phyloP scores from a whole-genome alignment of 2,888 invertebrate species.

The Aethes cnicana region DNA sequence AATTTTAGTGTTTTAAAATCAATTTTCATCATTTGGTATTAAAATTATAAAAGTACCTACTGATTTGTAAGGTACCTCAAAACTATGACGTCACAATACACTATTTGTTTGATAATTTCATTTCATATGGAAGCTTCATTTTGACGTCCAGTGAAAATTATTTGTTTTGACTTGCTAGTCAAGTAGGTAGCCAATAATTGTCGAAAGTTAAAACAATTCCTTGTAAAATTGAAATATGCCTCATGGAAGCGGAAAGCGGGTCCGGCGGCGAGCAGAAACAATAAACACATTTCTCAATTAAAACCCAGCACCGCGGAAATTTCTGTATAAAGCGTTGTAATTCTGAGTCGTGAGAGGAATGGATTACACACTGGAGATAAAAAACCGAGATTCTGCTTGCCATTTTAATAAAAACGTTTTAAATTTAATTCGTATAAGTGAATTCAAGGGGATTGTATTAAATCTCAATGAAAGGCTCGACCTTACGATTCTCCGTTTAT shows the following conservation, averaged over 20 bases:
- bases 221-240: neutral
- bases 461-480: too few species aligned
- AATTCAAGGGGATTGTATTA: neutral
- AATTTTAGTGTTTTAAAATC: too few species aligned
- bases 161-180: too few species aligned
- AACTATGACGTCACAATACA: too few species aligned
- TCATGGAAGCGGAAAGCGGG: neutral
- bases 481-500: too few species aligned
- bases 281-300: slow-evolving; percentile 56
- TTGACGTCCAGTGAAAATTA: too few species aligned
- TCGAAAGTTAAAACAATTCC: neutral
- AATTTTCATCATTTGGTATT: too few species aligned
- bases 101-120: too few species aligned
- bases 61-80: too few species aligned
- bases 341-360: slow-evolving; percentile 30
- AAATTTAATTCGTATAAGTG: slow-evolving; percentile 1
- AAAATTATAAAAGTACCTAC: too few species aligned
- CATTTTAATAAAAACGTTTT: slow-evolving; percentile 15
- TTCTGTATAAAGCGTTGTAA: slow-evolving; percentile 32
- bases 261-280: slow-evolving; percentile 43
- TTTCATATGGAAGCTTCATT: too few species aligned
- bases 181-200: too few species aligned
- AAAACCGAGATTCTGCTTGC: neutral
- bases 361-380: slow-evolving; percentile 6
- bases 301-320: slow-evolving; percentile 40